A percentile compares a stretch with the other conserved stretches of the same genome.
Evolutionary conservation across 2,113 vertebrate genomes (phyloP).

Genomic region (Trochalopteron elliotii): DNA sequence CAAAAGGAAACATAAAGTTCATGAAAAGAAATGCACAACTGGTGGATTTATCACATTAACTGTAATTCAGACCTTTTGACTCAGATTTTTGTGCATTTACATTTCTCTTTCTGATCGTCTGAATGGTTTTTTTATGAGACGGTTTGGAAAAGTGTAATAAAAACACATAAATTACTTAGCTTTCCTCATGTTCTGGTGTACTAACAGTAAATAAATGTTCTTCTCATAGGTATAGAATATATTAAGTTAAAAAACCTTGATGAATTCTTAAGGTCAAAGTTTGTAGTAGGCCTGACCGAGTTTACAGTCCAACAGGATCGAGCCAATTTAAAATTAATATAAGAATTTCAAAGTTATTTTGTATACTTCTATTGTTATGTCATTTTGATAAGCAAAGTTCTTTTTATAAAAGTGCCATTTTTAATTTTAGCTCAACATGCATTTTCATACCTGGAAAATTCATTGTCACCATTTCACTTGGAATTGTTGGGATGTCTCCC

Average conservation of each 20-base stretch:
- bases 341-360: background rate
- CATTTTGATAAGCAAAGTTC: background rate
- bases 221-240: background rate
- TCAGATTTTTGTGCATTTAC: background rate
- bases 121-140: background rate
- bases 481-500: background rate
- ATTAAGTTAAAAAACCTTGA: background rate
- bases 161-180: background rate
- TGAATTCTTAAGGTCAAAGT: background rate
- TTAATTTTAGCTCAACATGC: background rate
- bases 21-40: background rate
- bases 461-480: background rate
- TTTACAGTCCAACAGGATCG: background rate
- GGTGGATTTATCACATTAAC: background rate
- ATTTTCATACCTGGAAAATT: background rate
- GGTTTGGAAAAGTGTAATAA: background rate
- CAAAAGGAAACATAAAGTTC: background rate
- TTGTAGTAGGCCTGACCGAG: background rate
- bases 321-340: background rate
- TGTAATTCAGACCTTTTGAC: background rate
- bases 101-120: background rate
- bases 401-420: background rate
- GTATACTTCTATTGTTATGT: background rate
- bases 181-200: background rate
- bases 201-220: background rate